Base-by-base conservation (phyloP, 23 tunicate species). In the Ciona savignyi region DNA sequence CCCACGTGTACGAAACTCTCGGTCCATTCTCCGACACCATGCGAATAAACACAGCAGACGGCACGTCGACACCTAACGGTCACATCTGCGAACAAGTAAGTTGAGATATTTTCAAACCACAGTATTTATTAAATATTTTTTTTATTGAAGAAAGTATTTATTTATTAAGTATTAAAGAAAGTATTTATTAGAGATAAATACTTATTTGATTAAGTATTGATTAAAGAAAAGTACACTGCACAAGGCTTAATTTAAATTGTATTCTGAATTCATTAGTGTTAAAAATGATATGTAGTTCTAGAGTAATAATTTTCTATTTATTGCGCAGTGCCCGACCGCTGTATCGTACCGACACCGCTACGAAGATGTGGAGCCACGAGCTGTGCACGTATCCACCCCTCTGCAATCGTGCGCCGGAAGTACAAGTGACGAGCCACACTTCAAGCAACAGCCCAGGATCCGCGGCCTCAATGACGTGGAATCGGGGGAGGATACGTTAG, bases 1-100 rank as follows among this genome's bases (percentile, higher is more conserved):
- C 74, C 29, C 95, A 87, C 51, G 86, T 80, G 30, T 87, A 87
- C 48, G 95, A 87, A 65, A 87, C 95, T 2, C 33, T 87, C 48
- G 86, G 80, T 49, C 93, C 85, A 1, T 74, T 42, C 56, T 6
- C 56, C 56, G 56, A 42, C 56, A 6, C 56, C 56, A 9, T 84
- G 4, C 33, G 56, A 9, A 42, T 42, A 15, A 15, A 9, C 9
- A 6, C 56, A 42, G 56, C 56, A 42, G 56, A 42, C 15, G 56
- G 56, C 9, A 42, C 11, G 11, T 42, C 56, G 11, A 42, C 56
- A 42, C 56, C 56, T 6, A 42, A 42, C 56, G 56, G 56, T 42
- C 56, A 42, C 56, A 9, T 42, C 56, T 42, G 56, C 56, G 56
- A 42, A 15, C 56, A 42, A 42, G 56, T 42, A 42, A 42, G 56